Evolutionary conservation across 2,888 invertebrate species (phyloP), one percentile per base, ranked within the genome.

Genomic region (Exocentrus adspersus): DNA sequence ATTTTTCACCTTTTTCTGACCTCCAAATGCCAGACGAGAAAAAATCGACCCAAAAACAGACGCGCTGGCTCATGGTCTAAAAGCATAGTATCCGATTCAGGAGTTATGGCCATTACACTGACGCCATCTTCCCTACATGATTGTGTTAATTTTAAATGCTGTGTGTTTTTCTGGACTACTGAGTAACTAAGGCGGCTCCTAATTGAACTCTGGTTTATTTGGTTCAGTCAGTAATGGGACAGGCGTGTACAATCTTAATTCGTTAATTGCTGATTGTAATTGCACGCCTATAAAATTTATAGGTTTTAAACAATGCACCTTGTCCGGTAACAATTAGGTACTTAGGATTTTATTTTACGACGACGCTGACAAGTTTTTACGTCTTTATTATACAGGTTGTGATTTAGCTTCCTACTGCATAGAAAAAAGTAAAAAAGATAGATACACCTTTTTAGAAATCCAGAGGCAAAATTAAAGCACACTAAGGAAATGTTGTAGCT

Each of bases 221-320:
- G 66, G 71, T 72, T 70, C 73, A 72, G 66, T 70, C 57, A 65
- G 64, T 64, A 64, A 37, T 41, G 60, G 56, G 60, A 66, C 62
- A 53, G 59, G 60, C 54, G 52, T 57, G 62, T 57, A 56, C 60
- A 65, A 64, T 66, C 72, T 74, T 76, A 77, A 78, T 78, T 78
- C 77, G 77, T 75, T 78, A 78, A 78, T 78, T 78, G 75, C 75
- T 73, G 75, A 77, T 77, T 77, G 77, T 74, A 75, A 77, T 75
- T 74, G 73, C 74, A 64, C 68, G 67, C 65, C 65, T 69, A 64
- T 62, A 64, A 52, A 66, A 72, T 74, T 73, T 74, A 73, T 73
- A 65, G 70, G 62, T 56, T 66, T 61, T 53, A 64, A 66, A 71
- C 71, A 72, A 72, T 72, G 68, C 69, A 51, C 46, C 60, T 46